Percentiles rank a stretch among this genome's conserved stretches.
These are phyloP conservation scores for Drosophila ohnishii DNA, from an alignment of 1,140 invertebrate species.

Conservation along the genomic window DNA sequence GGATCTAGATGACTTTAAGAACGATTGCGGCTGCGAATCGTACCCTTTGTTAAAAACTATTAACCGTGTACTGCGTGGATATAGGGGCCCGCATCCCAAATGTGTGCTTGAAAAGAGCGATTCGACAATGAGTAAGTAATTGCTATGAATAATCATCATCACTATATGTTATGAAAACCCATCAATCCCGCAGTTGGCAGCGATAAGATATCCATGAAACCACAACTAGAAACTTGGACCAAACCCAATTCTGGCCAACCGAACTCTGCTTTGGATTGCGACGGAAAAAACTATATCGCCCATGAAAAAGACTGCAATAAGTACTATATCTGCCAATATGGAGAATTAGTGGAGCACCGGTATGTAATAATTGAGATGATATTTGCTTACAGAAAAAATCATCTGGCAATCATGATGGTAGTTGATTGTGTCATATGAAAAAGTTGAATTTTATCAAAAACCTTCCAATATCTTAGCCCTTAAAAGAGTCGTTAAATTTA, in stretches of 20 bases:
- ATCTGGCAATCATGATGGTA: neutral
- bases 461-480: no score
- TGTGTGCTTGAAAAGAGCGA: slow-evolving; percentile 67
- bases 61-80: slow-evolving; percentile 88
- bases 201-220: slow-evolving; percentile 36
- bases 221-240: slow-evolving; percentile 17
- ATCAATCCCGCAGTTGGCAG: slow-evolving; percentile 37
- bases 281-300: slow-evolving; percentile 85
- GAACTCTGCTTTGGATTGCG: slow-evolving; percentile 83
- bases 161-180: no score
- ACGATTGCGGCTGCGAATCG: slow-evolving; percentile 90
- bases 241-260: slow-evolving; percentile 47
- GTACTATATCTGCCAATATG: slow-evolving; percentile 91
- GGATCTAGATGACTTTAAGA: slow-evolving; percentile 89
- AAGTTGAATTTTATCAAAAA: neutral
- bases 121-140: slow-evolving; percentile 67
- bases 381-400: neutral
- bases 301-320: slow-evolving; percentile 89
- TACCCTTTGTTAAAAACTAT: slow-evolving; percentile 91
- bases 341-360: slow-evolving; percentile 85
- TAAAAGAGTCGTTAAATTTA: no score
- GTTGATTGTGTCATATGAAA: neutral
- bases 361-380: slow-evolving; percentile 21
- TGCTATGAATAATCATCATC: neutral
- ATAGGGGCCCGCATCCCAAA: slow-evolving; percentile 82